Base-by-base conservation (phyloP, 2,797 vertebrate genomes). In the Limnodromus scolopaceus region DNA sequence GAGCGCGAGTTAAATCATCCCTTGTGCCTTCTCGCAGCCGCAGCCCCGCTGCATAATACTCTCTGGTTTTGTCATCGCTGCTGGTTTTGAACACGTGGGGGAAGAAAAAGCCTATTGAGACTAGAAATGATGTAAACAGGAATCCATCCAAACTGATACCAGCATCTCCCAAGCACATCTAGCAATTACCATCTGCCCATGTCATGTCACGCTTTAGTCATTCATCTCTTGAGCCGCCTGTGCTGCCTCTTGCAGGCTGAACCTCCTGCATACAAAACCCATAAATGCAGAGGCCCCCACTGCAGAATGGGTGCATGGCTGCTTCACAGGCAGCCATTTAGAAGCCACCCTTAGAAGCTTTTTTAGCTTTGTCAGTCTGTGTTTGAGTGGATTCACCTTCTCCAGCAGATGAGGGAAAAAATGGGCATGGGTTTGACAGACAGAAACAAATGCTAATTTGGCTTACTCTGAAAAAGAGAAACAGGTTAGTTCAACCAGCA, bases 401-500 rank as follows among this genome's bases (percentile, higher is more conserved):
- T 3, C 10, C 72, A 75, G 54, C 13, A 69, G 16, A 65, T 2
- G 41, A 49, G 24, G 27, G 1, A 28, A 48, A 54, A 63, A 60
- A 10, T 3, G 4, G 20, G 66, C 55, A 55, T 7, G 13, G 4
- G n/a, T 60, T 72, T 92, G 55, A 61, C 23, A 45, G 39, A 55
- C 74, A 84, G 84, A 81, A 94, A 51, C 3, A 3, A 64, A 74
- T 72, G 34, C 51, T 15, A 3, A 25, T 45, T 80, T 89, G 43
- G n/a, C 38, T 54, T 55, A 34, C 7, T 58, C 22, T 74, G 63
- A 30, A 54, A 66, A 49, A 48, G 32, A n/a, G 22, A 71, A 23
- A 32, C 1, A 4, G 0, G 0, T 41, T 75, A 30, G 30, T 61
- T 64, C 54, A 69, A 7, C 6, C 27, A 36, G 16, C 0, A 46